Evolutionary conservation across 1,140 invertebrate genomes (phyloP).

Genomic region (Cyrtorhinus lividipennis): DNA sequence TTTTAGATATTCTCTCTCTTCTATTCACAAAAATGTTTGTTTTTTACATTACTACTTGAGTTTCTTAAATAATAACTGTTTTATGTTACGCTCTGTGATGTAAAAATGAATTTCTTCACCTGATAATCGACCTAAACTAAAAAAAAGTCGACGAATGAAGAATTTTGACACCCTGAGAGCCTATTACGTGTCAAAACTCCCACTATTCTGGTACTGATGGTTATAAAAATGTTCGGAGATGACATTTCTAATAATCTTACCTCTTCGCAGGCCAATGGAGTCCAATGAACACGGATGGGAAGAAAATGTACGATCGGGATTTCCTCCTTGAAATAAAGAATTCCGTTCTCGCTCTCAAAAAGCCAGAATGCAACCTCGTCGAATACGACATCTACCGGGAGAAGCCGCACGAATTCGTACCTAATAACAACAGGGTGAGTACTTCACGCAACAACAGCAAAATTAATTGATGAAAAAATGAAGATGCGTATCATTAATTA

Average conservation of each 20-base stretch:
- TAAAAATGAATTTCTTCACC: neutral
- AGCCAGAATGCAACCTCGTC: conserved; percentile 45
- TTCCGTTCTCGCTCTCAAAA: conserved; percentile 52
- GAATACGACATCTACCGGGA: conserved; percentile 33
- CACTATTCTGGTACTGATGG: too few species aligned
- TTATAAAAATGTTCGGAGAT: too few species aligned
- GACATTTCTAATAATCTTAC: neutral
- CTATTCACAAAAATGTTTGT: too few species aligned
- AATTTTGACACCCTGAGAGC: neutral
- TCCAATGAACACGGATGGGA: conserved; percentile 61
- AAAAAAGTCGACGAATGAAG: neutral
- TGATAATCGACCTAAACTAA: neutral
- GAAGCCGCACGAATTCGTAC: neutral
- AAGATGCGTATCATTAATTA: too few species aligned
- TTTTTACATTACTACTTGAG: too few species aligned
- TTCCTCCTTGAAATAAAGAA: conserved; percentile 59
- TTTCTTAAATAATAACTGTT: neutral
- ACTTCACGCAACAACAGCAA: too few species aligned
- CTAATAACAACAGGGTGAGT: conserved; percentile 27
- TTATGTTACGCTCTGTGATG: neutral
- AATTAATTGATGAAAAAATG: too few species aligned
- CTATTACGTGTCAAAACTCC: too few species aligned
- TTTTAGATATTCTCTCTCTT: too few species aligned
- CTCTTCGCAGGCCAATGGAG: conserved; percentile 61
- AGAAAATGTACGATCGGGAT: conserved; percentile 65